These are phyloP conservation scores for Morone chrysops DNA, from an alignment of 2,113 vertebrate species.

Conservation along the genomic window DNA sequence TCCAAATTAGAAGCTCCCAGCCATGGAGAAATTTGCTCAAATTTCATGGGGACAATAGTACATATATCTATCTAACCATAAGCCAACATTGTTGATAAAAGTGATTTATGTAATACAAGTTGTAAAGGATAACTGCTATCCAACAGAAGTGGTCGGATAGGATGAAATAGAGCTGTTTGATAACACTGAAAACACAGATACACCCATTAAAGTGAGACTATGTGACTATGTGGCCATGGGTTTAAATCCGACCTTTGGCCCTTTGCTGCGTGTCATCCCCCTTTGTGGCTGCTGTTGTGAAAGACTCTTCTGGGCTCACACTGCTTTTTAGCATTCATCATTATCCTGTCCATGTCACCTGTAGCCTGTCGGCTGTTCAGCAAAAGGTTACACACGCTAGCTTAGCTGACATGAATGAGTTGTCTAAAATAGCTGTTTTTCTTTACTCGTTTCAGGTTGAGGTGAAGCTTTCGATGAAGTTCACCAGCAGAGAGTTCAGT, in stretches of 20 bases:
- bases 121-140: neutral
- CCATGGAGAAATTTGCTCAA: too few relatives aligned
- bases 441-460: constrained; percentile 86
- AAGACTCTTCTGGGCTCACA: neutral
- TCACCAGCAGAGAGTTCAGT: constrained; percentile 97
- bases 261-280: too few relatives aligned
- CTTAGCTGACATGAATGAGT: neutral
- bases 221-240: neutral
- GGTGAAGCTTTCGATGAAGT: constrained; percentile 96
- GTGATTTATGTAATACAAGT: neutral
- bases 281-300: neutral
- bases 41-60: too few relatives aligned
- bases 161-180: neutral
- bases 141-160: neutral
- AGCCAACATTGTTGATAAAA: neutral
- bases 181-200: neutral
- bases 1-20: neutral
- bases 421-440: neutral
- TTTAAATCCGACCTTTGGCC: too few relatives aligned
- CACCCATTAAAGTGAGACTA: neutral
- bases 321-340: neutral
- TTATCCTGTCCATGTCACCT: neutral
- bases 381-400: neutral
- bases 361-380: neutral
- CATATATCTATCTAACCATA: neutral